Evolutionary conservation across 2,888 invertebrate genomes (phyloP).

Genomic region (Strigamia crassipes): DNA sequence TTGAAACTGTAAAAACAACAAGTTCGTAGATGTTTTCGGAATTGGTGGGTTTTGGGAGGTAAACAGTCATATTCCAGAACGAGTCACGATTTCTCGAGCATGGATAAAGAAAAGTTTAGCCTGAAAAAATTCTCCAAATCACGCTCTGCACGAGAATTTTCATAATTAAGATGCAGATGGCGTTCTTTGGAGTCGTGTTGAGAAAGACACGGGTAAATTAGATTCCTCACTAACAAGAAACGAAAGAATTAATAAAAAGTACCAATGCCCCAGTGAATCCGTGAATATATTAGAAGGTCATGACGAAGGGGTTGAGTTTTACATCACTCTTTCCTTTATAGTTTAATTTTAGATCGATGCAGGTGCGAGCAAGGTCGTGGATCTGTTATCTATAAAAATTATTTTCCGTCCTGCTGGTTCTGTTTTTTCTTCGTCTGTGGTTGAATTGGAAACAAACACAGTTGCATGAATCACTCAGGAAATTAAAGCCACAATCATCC

Average conservation of each 20-base stretch:
- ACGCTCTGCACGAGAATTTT: conserved; percentile 15
- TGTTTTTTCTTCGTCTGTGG: not conserved
- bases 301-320: not conserved
- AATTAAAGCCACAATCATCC: not conserved
- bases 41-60: not conserved
- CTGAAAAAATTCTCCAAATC: conserved; percentile 12
- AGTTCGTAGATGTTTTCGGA: not conserved
- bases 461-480: conserved; percentile 28
- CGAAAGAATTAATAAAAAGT: not conserved
- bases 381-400: not conserved
- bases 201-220: conserved; percentile 7
- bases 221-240: not conserved
- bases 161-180: conserved; percentile 23
- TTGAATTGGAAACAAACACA: not conserved
- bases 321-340: not conserved
- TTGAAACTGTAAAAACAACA: not conserved
- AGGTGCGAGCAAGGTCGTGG: not conserved
- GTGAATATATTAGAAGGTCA: conserved; percentile 14
- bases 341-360: not conserved
- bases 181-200: not conserved
- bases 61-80: not conserved
- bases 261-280: conserved; percentile 3
- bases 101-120: conserved; percentile 8
- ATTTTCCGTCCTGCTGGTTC: not conserved
- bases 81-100: not conserved